Percentiles rank a stretch among this genome's conserved stretches.
phyloP scores from a whole-genome alignment of 1,140 invertebrate species.

The Cydia fagiglandana region DNA sequence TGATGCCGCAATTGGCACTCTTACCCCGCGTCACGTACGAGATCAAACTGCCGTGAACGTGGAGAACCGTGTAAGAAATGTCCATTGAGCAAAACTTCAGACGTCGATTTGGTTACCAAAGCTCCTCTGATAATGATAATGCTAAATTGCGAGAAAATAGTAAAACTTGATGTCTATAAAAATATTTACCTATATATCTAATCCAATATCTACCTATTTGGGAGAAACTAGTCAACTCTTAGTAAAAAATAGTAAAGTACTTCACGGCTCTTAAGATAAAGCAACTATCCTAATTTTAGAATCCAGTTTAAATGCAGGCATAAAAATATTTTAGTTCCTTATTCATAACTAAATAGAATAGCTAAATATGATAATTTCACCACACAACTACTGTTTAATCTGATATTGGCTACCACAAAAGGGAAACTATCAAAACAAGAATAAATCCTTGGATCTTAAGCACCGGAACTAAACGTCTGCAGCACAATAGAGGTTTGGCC shows the following conservation, averaged over 20 bases:
- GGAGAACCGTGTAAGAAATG: constrained; percentile 35
- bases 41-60: constrained; percentile 15
- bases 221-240: too few relatives aligned
- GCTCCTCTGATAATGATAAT: background rate
- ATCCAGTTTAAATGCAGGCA: too few relatives aligned
- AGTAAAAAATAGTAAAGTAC: too few relatives aligned
- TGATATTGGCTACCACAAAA: constrained; percentile 15
- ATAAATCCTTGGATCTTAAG: constrained; percentile 35
- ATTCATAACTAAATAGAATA: background rate
- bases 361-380: background rate
- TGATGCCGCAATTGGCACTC: constrained; percentile 61
- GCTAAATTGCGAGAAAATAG: background rate
- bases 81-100: constrained; percentile 1
- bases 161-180: background rate
- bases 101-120: background rate
- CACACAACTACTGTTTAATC: constrained; percentile 4
- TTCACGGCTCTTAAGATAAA: too few relatives aligned
- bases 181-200: too few relatives aligned
- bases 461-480: constrained; percentile 63
- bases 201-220: too few relatives aligned
- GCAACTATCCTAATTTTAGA: too few relatives aligned
- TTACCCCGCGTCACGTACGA: constrained; percentile 65
- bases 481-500: constrained; percentile 65
- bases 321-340: too few relatives aligned
- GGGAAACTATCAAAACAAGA: constrained; percentile 20